A percentile compares a stretch with the other conserved stretches of the same genome.
Conservation (phyloP, 30 jellyfish, hydroid and myxozoan species). For the Turritopsis dohrnii region DNA sequence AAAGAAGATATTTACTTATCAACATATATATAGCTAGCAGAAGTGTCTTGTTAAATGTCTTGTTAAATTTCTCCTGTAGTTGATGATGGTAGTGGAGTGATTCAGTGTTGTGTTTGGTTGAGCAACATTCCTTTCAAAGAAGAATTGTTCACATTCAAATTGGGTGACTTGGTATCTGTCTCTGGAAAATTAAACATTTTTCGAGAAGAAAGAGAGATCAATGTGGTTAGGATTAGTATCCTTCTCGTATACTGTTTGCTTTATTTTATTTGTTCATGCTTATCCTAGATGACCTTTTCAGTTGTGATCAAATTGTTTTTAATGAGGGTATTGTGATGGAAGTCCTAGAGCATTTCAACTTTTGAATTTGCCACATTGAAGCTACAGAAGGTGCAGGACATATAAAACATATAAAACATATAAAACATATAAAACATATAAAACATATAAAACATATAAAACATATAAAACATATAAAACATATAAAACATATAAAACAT, state of each 20-base stretch:
- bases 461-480: no score
- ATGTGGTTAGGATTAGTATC: not conserved
- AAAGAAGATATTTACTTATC: not conserved
- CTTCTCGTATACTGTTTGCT: not conserved
- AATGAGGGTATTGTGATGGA: no score
- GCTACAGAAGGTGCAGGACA: no score
- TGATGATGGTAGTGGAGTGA: conserved; percentile 77
- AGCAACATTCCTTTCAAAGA: not conserved
- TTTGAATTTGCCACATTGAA: no score
- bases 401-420: no score
- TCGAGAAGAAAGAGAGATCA: conserved; percentile 46
- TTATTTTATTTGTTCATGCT: no score
- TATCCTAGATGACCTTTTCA: no score
- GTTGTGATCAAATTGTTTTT: no score
- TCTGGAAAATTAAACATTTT: conserved; percentile 39
- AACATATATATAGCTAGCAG: not conserved
- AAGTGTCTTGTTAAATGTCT: not conserved
- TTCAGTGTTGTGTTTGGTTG: conserved; percentile 47
- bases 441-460: no score
- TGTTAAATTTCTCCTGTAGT: conserved; percentile 20
- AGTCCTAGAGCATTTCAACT: no score
- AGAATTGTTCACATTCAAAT: not conserved
- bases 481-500: no score
- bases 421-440: no score
- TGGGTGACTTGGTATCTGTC: conserved; percentile 46